These are phyloP conservation scores for Drosophila varians DNA, from an alignment of 1,140 invertebrate genomes.

Conservation along the genomic window DNA sequence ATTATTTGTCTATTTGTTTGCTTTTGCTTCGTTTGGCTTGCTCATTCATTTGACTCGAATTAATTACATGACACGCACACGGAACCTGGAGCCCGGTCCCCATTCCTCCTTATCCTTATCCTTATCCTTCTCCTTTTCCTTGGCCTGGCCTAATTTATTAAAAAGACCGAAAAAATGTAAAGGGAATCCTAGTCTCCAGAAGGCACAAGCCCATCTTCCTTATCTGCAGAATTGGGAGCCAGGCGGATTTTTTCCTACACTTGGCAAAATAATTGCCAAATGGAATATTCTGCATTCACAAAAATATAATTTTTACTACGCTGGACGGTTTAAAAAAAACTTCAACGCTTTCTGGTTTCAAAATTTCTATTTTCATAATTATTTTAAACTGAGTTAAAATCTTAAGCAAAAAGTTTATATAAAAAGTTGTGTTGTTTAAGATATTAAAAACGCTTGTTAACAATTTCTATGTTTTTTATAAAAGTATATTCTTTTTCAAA, in stretches of 20 bases:
- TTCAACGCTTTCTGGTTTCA: no score
- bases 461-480: no score
- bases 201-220: not conserved
- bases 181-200: not conserved
- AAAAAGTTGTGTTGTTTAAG: no score
- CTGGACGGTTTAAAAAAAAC: no score
- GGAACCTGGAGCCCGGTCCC: not conserved
- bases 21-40: constrained; percentile 39
- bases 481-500: no score
- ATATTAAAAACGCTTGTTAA: no score
- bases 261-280: constrained; percentile 30
- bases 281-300: no score
- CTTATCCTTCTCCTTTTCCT: not conserved
- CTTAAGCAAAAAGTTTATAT: no score
- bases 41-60: constrained; percentile 75
- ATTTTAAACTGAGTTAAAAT: no score
- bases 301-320: no score
- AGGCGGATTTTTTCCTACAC: not conserved
- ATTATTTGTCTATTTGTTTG: constrained; percentile 69
- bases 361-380: no score
- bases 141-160: constrained; percentile 63
- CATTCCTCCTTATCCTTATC: not conserved
- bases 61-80: constrained; percentile 77
- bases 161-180: constrained; percentile 54
- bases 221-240: not conserved